phyloP scores from a whole-genome alignment of 2,113 vertebrate species.

The Amia ocellicauda region DNA sequence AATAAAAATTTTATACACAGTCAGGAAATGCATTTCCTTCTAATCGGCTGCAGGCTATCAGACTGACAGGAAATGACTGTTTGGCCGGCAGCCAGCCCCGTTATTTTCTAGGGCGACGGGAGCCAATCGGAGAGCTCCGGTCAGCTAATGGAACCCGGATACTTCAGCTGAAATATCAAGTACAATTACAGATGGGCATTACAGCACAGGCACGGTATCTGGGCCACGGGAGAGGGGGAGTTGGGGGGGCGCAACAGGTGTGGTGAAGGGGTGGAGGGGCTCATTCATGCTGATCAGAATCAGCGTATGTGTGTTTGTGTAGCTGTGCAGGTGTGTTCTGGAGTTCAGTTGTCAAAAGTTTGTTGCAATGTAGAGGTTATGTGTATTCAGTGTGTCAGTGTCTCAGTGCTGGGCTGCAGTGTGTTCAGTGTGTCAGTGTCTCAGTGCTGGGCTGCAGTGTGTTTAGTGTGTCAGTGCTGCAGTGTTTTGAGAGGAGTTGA shows the following conservation, averaged over 20 bases:
- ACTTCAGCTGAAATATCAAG: conserved; percentile 54
- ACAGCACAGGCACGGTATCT: conserved; percentile 1
- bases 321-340: no score
- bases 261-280: background rate
- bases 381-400: no score
- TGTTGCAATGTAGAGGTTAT: no score
- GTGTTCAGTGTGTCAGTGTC: no score
- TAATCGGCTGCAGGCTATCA: conserved; percentile 67
- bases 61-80: conserved; percentile 72
- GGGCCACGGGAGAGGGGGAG: conserved; percentile 10
- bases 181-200: conserved; percentile 43
- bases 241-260: background rate
- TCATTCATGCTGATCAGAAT: no score
- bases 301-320: no score
- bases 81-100: conserved; percentile 66
- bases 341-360: no score
- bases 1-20: conserved; percentile 76
- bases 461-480: no score
- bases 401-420: no score
- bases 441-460: no score
- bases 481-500: no score
- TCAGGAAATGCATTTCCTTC: conserved; percentile 77
- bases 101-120: conserved; percentile 65
- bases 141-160: conserved; percentile 65
- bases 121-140: conserved; percentile 58